Conservation (phyloP, 2,888 invertebrate genomes). For the Antheraea assamensis region DNA sequence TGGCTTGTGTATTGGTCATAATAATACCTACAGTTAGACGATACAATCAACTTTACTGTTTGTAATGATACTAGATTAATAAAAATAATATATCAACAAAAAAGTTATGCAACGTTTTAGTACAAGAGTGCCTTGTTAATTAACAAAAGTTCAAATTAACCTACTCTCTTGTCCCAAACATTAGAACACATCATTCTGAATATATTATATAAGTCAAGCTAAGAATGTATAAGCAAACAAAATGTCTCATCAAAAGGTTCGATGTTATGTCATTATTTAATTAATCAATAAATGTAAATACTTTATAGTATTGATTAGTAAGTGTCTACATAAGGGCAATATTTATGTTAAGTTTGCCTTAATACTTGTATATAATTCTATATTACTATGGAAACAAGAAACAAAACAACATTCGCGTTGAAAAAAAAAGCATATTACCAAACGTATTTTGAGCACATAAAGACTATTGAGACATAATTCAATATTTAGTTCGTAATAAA, state of each 20-base stretch:
- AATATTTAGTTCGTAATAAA: slow-evolving; percentile 3
- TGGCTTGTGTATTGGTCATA: background rate
- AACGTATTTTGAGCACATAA: background rate
- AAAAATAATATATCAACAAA: background rate
- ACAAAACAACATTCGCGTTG: background rate
- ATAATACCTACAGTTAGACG: too few species aligned
- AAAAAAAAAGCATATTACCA: background rate
- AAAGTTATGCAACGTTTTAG: background rate
- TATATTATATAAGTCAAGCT: background rate
- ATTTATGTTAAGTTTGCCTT: background rate
- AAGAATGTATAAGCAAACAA: too few species aligned
- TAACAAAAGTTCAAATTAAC: background rate
- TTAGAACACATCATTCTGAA: background rate
- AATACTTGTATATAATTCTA: background rate
- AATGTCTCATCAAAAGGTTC: background rate
- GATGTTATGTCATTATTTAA: background rate
- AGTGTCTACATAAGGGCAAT: background rate
- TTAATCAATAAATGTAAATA: background rate
- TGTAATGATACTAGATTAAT: background rate
- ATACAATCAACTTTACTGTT: background rate
- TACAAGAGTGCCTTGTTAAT: background rate
- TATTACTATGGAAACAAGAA: slow-evolving; percentile 8
- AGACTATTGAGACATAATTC: background rate
- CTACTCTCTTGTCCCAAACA: background rate
- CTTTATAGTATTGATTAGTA: background rate